phyloP scores from a whole-genome alignment of 2,113 vertebrate genomes.

The Coracopsis vasa region DNA sequence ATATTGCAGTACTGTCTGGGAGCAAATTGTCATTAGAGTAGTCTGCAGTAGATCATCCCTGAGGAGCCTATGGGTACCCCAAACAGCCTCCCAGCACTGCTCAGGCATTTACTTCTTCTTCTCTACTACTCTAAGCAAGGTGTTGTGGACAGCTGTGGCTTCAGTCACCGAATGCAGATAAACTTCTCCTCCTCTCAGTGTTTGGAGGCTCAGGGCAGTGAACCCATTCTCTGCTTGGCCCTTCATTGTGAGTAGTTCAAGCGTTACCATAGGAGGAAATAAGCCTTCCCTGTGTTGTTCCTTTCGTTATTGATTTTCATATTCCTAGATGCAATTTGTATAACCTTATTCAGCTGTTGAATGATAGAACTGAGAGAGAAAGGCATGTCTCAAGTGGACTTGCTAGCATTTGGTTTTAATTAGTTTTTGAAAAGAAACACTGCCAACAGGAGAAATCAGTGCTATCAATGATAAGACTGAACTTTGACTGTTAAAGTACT shows the following conservation, averaged over 20 bases:
- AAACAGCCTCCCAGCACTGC: background rate
- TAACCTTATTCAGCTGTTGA: background rate
- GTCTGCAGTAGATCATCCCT: background rate
- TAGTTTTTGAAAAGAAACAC: background rate
- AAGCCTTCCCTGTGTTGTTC: background rate
- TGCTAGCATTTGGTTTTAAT: background rate
- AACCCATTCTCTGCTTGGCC: background rate
- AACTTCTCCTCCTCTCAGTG: background rate
- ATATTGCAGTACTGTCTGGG: background rate
- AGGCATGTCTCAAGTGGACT: background rate
- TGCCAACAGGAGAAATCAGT: background rate
- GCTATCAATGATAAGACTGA: background rate
- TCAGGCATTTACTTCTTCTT: background rate
- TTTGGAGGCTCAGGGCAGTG: background rate
- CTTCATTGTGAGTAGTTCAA: background rate
- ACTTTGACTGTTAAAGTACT: background rate
- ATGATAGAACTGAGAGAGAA: background rate
- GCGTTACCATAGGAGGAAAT: background rate
- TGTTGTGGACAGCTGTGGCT: background rate
- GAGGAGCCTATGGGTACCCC: background rate
- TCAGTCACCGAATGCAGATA: background rate
- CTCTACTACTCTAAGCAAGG: background rate
- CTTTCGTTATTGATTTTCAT: background rate
- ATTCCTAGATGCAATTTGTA: background rate
- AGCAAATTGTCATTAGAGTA: background rate